These are phyloP conservation scores for Sarcoramphus papa DNA, from an alignment of 2,797 vertebrate species.

Conservation along the genomic window DNA sequence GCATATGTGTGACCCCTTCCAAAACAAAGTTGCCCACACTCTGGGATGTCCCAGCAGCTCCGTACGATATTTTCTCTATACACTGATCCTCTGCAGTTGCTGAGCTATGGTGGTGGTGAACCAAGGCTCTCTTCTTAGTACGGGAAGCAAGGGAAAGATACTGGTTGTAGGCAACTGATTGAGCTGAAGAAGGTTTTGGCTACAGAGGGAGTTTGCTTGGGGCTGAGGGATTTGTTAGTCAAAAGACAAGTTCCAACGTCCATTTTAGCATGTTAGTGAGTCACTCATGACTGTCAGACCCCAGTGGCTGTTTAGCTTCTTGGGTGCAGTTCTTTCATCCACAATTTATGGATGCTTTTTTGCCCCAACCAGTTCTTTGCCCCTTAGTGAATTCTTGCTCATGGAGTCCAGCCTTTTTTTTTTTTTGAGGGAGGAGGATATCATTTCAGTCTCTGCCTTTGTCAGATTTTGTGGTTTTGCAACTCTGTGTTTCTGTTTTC, in stretches of 20 bases:
- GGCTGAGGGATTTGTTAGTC: neutral
- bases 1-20: neutral
- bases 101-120: neutral
- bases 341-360: neutral
- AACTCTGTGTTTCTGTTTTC: neutral
- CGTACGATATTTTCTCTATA: rapidly evolving
- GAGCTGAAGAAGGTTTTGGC: neutral
- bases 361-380: neutral
- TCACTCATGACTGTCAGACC: neutral
- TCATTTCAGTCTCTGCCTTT: neutral
- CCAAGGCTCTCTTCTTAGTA: neutral
- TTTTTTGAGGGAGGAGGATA: neutral
- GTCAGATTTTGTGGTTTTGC: neutral
- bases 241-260: neutral
- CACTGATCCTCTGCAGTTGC: neutral
- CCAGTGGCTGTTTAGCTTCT: neutral
- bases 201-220: neutral
- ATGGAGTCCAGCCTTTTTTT: neutral
- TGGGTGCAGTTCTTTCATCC: neutral
- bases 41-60: neutral
- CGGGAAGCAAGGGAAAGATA: neutral
- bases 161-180: neutral
- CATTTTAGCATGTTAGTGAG: neutral
- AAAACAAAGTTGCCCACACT: neutral
- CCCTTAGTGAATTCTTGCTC: neutral